A percentile compares a stretch with the other conserved stretches of the same genome.
Evolutionary conservation across 2,797 vertebrate species (phyloP).

Genomic region (Myiotriccus ornatus): DNA sequence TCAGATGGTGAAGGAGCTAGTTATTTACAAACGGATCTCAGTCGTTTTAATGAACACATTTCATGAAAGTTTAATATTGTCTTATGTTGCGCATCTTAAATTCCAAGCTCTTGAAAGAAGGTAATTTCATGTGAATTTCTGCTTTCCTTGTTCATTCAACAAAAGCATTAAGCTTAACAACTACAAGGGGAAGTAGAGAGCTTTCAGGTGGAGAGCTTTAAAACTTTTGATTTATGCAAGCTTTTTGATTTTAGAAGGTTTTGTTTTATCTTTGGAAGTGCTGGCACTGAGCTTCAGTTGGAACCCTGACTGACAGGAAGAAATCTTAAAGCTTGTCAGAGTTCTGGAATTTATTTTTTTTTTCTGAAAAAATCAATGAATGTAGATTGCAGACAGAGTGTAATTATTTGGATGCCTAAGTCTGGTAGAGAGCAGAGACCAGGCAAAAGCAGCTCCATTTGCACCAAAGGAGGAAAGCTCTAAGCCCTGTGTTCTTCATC

Average conservation of each 20-base stretch:
- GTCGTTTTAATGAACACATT: slow-evolving; percentile 10
- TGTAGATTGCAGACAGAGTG: not conserved
- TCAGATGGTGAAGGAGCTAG: not conserved
- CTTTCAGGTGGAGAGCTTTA: not conserved
- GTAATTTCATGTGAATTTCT: not conserved
- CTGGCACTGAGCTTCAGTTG: not conserved
- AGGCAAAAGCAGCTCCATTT: not conserved
- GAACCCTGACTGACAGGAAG: not conserved
- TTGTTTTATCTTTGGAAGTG: not conserved
- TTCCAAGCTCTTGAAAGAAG: not conserved
- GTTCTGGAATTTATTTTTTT: not conserved
- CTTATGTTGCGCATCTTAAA: not conserved
- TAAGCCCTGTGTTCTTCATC: not conserved
- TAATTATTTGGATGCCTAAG: not conserved
- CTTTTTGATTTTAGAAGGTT: not conserved
- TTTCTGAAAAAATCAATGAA: not conserved
- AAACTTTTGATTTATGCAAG: not conserved
- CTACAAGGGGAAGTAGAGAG: not conserved
- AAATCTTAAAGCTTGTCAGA: not conserved
- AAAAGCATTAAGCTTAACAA: not conserved
- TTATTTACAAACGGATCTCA: not conserved
- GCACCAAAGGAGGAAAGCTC: not conserved
- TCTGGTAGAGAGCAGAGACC: not conserved
- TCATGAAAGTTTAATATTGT: slow-evolving; percentile 42
- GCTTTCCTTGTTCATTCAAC: not conserved